Conservation (phyloP, 2,888 invertebrate genomes). For the Melieria picta region DNA sequence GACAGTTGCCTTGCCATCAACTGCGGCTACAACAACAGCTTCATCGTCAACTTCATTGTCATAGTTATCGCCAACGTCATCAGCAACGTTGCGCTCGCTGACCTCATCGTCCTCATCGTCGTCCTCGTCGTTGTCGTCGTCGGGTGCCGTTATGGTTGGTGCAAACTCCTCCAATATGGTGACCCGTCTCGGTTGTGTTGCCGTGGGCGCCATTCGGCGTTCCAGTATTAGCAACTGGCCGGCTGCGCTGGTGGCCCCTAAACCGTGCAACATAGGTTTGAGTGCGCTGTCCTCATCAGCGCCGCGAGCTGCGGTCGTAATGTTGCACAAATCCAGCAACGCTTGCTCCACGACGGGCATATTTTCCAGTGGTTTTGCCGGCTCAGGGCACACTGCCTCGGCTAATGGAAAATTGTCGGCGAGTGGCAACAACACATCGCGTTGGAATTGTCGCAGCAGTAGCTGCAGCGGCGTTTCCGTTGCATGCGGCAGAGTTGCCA, state of each 20-base stretch:
- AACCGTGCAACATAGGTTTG: constrained; percentile 15
- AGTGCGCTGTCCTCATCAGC: constrained; percentile 10
- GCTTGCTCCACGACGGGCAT: constrained; percentile 62
- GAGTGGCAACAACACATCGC: constrained; percentile 6
- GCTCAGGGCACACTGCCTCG: neutral
- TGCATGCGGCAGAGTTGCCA: constrained; percentile 34
- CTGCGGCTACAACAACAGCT: neutral
- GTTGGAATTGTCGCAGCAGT: constrained; percentile 53
- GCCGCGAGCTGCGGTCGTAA: constrained; percentile 21
- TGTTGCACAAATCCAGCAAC: constrained; percentile 54
- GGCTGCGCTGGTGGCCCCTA: neutral
- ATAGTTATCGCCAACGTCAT: neutral
- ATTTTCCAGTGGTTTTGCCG: constrained; percentile 53
- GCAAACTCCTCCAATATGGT: constrained; percentile 45
- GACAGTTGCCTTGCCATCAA: neutral
- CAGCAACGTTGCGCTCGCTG: neutral
- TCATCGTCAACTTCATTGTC: neutral
- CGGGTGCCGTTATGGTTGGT: neutral
- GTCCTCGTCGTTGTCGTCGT: neutral
- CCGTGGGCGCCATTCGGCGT: constrained; percentile 29
- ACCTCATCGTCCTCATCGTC: neutral
- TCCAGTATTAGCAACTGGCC: constrained; percentile 3
- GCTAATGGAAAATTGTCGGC: neutral
- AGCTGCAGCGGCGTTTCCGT: constrained; percentile 43
- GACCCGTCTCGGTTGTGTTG: constrained; percentile 45